Percentiles rank a stretch among this genome's conserved stretches.
These are phyloP conservation scores for Anodontia alba DNA, from an alignment of 2,888 invertebrate species.

Conservation along the genomic window DNA sequence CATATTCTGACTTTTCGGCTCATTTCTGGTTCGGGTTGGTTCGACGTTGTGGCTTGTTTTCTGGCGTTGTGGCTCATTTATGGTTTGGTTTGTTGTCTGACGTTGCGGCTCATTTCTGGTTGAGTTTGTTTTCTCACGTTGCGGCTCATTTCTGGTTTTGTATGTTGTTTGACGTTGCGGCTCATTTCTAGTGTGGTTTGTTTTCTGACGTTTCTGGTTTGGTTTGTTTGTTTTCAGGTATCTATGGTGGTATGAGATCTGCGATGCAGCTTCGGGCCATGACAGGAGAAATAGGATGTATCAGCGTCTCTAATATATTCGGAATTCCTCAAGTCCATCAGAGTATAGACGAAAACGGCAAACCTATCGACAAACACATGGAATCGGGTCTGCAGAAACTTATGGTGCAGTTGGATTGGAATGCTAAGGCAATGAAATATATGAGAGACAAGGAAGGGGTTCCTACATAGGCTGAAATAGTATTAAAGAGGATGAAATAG, in stretches of 20 bases:
- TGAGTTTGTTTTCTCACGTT: too few relatives aligned
- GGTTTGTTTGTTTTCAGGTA: conserved; percentile 76
- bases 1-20: too few relatives aligned
- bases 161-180: too few relatives aligned
- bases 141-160: too few relatives aligned
- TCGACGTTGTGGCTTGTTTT: too few relatives aligned
- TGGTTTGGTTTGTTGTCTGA: too few relatives aligned
- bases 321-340: conserved; percentile 81
- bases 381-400: conserved; percentile 72
- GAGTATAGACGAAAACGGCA: conserved; percentile 80
- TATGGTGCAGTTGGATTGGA: conserved; percentile 84
- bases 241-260: conserved; percentile 83
- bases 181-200: too few relatives aligned
- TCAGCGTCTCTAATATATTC: conserved; percentile 84
- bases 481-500: too few relatives aligned
- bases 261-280: conserved; percentile 83
- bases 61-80: too few relatives aligned
- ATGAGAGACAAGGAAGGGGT: conserved; percentile 62
- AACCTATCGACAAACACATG: conserved; percentile 77
- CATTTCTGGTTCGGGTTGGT: too few relatives aligned
- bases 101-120: too few relatives aligned
- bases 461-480: conserved; percentile 33
- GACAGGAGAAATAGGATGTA: conserved; percentile 83
- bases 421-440: conserved; percentile 82
- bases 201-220: too few relatives aligned